A percentile compares a stretch with the other conserved stretches of the same genome.
These are phyloP conservation scores for Laterallus jamaicensis DNA, from an alignment of 2,113 vertebrate species.

Conservation along the genomic window DNA sequence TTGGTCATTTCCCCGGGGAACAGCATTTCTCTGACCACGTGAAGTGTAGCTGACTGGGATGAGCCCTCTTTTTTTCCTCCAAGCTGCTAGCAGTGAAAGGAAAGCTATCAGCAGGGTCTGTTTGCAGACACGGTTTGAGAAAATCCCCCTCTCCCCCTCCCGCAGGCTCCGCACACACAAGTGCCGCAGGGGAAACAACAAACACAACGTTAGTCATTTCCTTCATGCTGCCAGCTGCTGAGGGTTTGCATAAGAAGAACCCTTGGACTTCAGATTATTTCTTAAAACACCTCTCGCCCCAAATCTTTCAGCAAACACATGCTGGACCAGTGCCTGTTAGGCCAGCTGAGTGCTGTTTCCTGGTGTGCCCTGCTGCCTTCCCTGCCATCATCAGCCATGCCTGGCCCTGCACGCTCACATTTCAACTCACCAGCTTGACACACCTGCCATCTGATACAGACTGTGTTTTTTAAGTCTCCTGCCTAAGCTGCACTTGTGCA, in stretches of 20 bases:
- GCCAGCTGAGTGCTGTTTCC: background rate
- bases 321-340: fast-evolving
- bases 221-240: constrained; percentile 43
- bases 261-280: constrained; percentile 66
- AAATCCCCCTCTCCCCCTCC: constrained; percentile 15
- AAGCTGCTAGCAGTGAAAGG: background rate
- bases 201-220: constrained; percentile 55
- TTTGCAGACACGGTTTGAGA: background rate
- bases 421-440: background rate
- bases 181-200: background rate
- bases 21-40: fast-evolving
- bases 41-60: background rate
- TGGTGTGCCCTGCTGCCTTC: background rate
- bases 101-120: constrained; percentile 16
- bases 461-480: background rate
- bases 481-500: background rate
- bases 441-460: fast-evolving
- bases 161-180: background rate
- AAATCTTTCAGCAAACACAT: constrained; percentile 30
- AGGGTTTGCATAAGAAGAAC: constrained; percentile 60
- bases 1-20: background rate
- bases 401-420: background rate
- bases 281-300: constrained; percentile 21
- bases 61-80: background rate
- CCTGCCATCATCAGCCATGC: background rate